Evolutionary conservation across 2,797 vertebrate species (phyloP).

Genomic region (Hipposideros larvatus): DNA sequence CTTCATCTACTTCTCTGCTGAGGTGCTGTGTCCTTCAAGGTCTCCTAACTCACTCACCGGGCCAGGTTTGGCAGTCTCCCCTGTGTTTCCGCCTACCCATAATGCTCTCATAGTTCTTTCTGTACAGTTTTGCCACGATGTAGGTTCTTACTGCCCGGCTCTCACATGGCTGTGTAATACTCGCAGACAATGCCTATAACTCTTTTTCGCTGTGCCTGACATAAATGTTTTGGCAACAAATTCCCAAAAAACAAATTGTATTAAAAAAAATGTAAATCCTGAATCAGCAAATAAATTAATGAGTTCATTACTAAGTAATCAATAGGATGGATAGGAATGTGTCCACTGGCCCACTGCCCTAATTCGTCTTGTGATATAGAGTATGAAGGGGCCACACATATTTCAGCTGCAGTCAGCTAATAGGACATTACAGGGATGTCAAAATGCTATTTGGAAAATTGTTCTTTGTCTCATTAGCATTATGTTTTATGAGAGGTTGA

Average conservation of each 20-base stretch:
- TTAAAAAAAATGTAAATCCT: background rate
- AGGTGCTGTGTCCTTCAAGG: background rate
- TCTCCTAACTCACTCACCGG: background rate
- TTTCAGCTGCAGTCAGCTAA: background rate
- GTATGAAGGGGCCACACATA: background rate
- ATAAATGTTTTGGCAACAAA: background rate
- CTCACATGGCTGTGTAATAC: background rate
- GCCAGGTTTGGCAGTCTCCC: background rate
- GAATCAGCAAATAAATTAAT: background rate
- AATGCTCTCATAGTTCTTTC: background rate
- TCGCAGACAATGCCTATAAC: background rate
- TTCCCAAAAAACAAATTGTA: background rate
- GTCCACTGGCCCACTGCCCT: background rate
- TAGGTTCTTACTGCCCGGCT: background rate
- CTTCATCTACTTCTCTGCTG: background rate
- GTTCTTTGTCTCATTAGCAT: background rate
- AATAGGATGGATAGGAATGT: background rate
- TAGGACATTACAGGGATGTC: background rate
- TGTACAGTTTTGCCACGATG: background rate
- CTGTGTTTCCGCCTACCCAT: background rate
- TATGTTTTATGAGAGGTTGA: slow-evolving; percentile 21
- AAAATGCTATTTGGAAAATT: slow-evolving; percentile 40
- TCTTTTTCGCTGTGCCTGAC: background rate
- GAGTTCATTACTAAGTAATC: background rate
- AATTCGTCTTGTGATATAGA: background rate